A percentile compares a stretch with the other conserved stretches of the same genome.
Evolutionary conservation across 2,113 vertebrate genomes (phyloP).

Genomic region (Protobothrops flavoviridis): DNA sequence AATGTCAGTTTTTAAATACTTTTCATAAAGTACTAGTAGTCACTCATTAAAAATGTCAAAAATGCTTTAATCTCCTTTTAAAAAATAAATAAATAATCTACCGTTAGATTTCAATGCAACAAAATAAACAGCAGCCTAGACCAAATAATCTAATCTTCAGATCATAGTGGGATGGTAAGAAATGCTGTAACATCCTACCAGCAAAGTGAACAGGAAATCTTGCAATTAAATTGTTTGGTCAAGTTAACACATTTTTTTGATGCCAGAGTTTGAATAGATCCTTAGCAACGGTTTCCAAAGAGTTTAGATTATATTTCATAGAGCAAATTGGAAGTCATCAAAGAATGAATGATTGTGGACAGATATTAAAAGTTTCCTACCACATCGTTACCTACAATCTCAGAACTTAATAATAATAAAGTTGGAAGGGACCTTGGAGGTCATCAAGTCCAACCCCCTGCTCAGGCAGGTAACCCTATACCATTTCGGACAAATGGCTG

Average conservation of each 20-base stretch:
- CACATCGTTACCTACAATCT: neutral
- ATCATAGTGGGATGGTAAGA: slow-evolving; percentile 14
- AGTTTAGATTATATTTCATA: neutral
- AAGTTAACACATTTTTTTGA: neutral
- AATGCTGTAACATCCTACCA: slow-evolving; percentile 13
- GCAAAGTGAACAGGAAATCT: neutral
- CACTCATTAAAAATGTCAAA: slow-evolving; percentile 82
- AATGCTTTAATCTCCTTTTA: slow-evolving; percentile 76
- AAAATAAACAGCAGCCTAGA: slow-evolving; percentile 56
- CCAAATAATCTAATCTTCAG: slow-evolving; percentile 49
- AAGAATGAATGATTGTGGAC: neutral
- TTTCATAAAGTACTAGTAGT: slow-evolving; percentile 74
- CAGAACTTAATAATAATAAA: no score
- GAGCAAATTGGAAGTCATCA: neutral
- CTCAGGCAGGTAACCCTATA: no score
- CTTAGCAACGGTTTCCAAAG: neutral
- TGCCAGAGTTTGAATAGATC: neutral
- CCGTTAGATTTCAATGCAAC: slow-evolving; percentile 57
- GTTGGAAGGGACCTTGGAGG: no score
- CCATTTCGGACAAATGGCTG: no score
- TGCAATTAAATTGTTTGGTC: neutral
- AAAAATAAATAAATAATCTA: slow-evolving; percentile 60
- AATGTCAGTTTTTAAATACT: slow-evolving; percentile 70
- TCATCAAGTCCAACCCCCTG: no score
- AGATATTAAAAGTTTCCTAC: neutral